phyloP scores from a whole-genome alignment of 2,888 invertebrate genomes.

The Pasiphila rectangulata region DNA sequence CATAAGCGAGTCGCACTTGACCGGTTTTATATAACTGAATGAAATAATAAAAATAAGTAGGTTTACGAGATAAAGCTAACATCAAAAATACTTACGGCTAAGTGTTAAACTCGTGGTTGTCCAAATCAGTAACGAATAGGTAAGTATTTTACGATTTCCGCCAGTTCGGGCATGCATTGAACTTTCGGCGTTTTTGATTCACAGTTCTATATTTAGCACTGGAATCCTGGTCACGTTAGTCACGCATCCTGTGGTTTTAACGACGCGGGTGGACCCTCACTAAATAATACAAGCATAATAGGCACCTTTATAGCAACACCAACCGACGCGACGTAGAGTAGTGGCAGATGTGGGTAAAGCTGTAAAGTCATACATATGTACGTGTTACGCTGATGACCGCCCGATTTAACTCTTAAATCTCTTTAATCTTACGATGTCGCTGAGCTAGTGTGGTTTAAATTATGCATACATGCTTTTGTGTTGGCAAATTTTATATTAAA shows the following conservation, averaged over 20 bases:
- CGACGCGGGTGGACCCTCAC: background rate
- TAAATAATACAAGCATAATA: background rate
- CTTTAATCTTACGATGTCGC: no score
- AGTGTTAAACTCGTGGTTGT: constrained; percentile 8
- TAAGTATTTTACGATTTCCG: constrained; percentile 33
- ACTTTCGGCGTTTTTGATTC: constrained; percentile 26
- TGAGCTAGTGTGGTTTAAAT: no score
- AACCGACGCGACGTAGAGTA: background rate
- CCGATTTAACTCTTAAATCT: no score
- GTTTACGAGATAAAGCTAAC: background rate
- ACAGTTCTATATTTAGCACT: constrained; percentile 13
- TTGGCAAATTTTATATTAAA: no score
- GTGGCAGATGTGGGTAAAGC: constrained; percentile 1
- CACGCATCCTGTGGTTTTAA: constrained; percentile 24
- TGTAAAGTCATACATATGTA: no score
- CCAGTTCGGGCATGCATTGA: constrained; percentile 26
- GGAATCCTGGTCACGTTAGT: constrained; percentile 24
- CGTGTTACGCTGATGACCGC: no score
- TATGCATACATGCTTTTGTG: no score
- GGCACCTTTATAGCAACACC: background rate
- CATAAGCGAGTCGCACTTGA: no score
- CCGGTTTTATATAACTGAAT: no score
- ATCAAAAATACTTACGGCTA: constrained; percentile 7
- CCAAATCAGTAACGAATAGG: constrained; percentile 16
- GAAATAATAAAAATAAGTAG: no score